These are phyloP conservation scores for Noctuana brunneofusca DNA, from an alignment of 2,888 invertebrate genomes.

Conservation along the genomic window DNA sequence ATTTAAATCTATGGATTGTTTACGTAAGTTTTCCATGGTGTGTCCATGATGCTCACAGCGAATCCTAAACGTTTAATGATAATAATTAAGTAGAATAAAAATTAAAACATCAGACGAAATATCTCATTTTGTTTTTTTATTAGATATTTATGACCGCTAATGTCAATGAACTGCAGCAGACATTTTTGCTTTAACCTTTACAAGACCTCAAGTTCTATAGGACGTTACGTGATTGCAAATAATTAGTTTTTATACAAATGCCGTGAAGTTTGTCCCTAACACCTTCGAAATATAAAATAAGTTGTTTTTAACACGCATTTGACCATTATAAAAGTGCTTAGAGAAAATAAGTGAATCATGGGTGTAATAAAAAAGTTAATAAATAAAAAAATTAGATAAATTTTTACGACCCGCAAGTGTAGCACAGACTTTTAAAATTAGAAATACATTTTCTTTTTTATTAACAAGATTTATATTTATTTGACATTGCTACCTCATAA, in stretches of 20 bases:
- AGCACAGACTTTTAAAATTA: too few species aligned
- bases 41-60: too few species aligned
- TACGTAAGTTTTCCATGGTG: too few species aligned
- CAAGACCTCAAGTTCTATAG: slow-evolving; percentile 11
- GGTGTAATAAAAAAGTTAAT: slow-evolving; percentile 4
- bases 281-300: slow-evolving; percentile 32
- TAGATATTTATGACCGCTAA: not conserved
- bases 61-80: too few species aligned
- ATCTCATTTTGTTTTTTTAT: not conserved
- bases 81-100: too few species aligned
- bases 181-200: slow-evolving; percentile 21
- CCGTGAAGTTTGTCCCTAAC: slow-evolving; percentile 32
- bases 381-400: not conserved
- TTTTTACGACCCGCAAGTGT: too few species aligned
- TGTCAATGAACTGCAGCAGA: slow-evolving; percentile 14
- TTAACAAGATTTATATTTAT: too few species aligned
- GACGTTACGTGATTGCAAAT: slow-evolving; percentile 31
- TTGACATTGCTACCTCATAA: too few species aligned
- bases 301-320: slow-evolving; percentile 30
- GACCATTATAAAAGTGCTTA: slow-evolving; percentile 13
- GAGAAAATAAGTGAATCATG: slow-evolving; percentile 6
- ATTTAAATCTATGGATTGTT: too few species aligned
- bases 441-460: too few species aligned
- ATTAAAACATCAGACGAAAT: too few species aligned
- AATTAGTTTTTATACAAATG: slow-evolving; percentile 31